Conservation (phyloP, 2,113 vertebrate genomes). For the Zingel zingel region DNA sequence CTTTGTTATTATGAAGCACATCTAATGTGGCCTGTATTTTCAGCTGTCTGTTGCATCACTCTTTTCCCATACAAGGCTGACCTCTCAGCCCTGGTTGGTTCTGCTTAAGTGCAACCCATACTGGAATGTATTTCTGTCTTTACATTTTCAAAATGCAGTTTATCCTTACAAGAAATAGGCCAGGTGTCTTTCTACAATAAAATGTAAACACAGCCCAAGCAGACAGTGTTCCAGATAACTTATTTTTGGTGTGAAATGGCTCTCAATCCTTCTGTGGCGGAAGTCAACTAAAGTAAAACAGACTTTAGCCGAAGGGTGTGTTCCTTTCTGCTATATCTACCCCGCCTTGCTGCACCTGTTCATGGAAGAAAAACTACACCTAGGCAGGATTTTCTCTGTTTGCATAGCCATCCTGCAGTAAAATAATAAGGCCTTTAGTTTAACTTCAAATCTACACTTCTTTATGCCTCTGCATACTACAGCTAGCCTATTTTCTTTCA, state of each 20-base stretch:
- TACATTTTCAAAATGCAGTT: not conserved
- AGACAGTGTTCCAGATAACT: not conserved
- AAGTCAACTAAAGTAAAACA: constrained; percentile 22
- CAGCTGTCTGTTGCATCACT: constrained; percentile 45
- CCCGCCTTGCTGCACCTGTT: constrained; percentile 63
- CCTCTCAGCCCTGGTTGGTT: constrained; percentile 6
- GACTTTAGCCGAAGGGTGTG: constrained; percentile 60
- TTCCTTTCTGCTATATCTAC: constrained; percentile 12
- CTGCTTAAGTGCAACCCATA: constrained; percentile 37
- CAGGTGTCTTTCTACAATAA: not conserved
- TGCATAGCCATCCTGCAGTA: constrained; percentile 49
- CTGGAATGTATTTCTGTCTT: constrained; percentile 6
- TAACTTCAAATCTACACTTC: constrained; percentile 1
- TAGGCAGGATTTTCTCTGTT: constrained; percentile 44
- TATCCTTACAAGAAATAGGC: not conserved
- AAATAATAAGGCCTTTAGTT: constrained; percentile 28
- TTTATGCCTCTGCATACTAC: not conserved
- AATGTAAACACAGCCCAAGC: not conserved
- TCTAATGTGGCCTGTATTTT: not conserved
- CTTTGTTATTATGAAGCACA: not conserved
- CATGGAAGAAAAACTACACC: not conserved
- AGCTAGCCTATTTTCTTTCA: not conserved
- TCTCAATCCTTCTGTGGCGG: not conserved
- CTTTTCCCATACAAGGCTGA: not conserved
- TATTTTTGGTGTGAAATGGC: not conserved